These are phyloP conservation scores for Torymus auratus DNA, from an alignment of 2,888 invertebrate species.

Conservation along the genomic window DNA sequence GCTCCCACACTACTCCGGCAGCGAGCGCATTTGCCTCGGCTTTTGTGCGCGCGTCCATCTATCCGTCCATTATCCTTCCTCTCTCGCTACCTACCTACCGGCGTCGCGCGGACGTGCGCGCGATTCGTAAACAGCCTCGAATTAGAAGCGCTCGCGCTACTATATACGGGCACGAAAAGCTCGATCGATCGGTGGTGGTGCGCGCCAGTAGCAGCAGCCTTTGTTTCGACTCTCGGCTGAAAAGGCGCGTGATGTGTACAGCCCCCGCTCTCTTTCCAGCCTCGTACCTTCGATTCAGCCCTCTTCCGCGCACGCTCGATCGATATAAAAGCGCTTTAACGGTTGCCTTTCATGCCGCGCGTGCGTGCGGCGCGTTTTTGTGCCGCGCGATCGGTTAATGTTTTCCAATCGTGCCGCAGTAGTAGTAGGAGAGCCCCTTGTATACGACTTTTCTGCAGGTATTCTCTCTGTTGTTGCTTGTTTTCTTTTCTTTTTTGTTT, in stretches of 20 bases:
- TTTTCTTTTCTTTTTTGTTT: background rate
- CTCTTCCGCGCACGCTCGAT: background rate
- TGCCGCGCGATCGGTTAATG: slow-evolving; percentile 29
- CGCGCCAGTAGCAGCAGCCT: too few relatives aligned
- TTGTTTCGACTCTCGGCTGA: too few relatives aligned
- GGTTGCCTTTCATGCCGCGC: slow-evolving; percentile 30
- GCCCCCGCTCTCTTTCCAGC: slow-evolving; percentile 41
- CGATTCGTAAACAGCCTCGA: slow-evolving; percentile 59
- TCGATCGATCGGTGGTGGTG: slow-evolving; percentile 59
- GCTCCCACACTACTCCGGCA: too few relatives aligned
- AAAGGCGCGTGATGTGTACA: too few relatives aligned
- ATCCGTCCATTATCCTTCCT: slow-evolving; percentile 42
- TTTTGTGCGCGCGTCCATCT: slow-evolving; percentile 41
- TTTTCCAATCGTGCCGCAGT: slow-evolving; percentile 28
- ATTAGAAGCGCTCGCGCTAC: slow-evolving; percentile 11
- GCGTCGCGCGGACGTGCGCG: slow-evolving; percentile 50
- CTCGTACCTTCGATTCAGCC: slow-evolving; percentile 36
- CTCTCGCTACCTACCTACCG: background rate
- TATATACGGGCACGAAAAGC: slow-evolving; percentile 58
- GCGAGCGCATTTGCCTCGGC: slow-evolving; percentile 21
- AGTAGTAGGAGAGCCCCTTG: background rate
- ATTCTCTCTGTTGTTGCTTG: background rate
- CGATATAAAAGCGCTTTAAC: slow-evolving; percentile 39
- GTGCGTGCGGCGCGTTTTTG: too few relatives aligned
- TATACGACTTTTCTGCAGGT: slow-evolving; percentile 9